These are phyloP conservation scores for Schizopygopsis malacanthus DNA, from an alignment of 2,797 vertebrate species.

Conservation along the genomic window DNA sequence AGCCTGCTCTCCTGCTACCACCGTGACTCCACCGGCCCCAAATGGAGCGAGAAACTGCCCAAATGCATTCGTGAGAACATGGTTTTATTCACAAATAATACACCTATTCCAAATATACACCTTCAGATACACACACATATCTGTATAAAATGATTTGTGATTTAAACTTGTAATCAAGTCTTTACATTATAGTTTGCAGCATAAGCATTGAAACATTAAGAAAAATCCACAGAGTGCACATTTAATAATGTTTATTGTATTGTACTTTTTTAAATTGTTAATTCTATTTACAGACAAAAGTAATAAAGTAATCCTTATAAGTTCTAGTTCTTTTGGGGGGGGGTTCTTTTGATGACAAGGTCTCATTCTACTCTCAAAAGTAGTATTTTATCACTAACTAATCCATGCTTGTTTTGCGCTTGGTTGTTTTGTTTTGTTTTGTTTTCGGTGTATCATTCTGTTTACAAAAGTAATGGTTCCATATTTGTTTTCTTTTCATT, in stretches of 20 bases:
- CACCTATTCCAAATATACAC: not conserved
- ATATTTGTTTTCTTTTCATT: not conserved
- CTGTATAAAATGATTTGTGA: not conserved
- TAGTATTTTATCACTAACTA: no score
- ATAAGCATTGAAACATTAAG: not conserved
- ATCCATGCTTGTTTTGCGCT: not conserved
- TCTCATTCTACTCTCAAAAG: not conserved
- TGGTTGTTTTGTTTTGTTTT: not conserved
- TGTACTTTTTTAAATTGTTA: not conserved
- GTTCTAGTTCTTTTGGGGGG: no score
- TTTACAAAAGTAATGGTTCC: not conserved
- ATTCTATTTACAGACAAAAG: not conserved
- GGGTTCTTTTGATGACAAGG: not conserved
- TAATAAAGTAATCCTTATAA: not conserved
- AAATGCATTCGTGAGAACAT: constrained; percentile 88
- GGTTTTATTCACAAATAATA: not conserved
- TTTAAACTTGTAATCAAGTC: not conserved
- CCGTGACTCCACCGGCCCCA: constrained; percentile 84
- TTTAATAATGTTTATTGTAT: not conserved
- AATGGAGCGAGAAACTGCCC: constrained; percentile 91
- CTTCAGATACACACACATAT: not conserved
- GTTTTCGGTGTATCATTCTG: not conserved
- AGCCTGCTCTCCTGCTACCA: constrained; percentile 89
- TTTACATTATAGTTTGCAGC: not conserved
- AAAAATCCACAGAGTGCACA: not conserved